Evolutionary conservation across 2,797 vertebrate species (phyloP), one percentile per base, ranked within the genome.

Genomic region (Muscicapa striata): DNA sequence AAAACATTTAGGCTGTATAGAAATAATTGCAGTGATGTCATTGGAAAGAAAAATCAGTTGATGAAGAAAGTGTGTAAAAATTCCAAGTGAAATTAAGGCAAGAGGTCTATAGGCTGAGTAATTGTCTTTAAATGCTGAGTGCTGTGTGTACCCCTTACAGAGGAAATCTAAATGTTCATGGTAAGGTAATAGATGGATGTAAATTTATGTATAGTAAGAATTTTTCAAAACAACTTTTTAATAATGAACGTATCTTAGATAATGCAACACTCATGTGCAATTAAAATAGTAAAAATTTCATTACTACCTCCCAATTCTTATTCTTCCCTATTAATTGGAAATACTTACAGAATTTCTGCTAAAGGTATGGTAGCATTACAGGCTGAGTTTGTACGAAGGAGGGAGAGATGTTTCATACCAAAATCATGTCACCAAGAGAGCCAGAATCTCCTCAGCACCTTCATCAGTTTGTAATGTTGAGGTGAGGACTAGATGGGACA

Each of bases 11-110:
- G 24, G 41, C 40, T 38, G 45, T 67, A 83, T 7, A 86, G 80
- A 75, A 84, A 72, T 78, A 91, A 90, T 87, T 88, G 41, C 45
- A 74, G 45, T 88, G 88, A 86, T 69, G 58, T 81, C 83, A 84
- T 1, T 75, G 62, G 73, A 77, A 89, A 77, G 45, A 55, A 84
- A 76, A 78, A 52, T 36, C 26, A 83, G 21, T 74, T 86, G 45
- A 59, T 77, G 49, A 86, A 93, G 34, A 34, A 91, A 72, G 55
- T 46, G 40, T 45, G 23, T 88, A 43, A 83, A 93, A 91, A 64
- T 54, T 46, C 41, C 57, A 69, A 46, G 12, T 58, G 27, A 26
- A 58, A 46, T 92, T 76, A 84, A 89, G 45, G 38, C 49, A 88
- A 52, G 51, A 87, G 38, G 51, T 32, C 64, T 83, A 11, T 15